Evolutionary conservation across 2,888 invertebrate species (phyloP), one percentile per base, ranked within the genome.

Genomic region (Electrophaes corylata): DNA sequence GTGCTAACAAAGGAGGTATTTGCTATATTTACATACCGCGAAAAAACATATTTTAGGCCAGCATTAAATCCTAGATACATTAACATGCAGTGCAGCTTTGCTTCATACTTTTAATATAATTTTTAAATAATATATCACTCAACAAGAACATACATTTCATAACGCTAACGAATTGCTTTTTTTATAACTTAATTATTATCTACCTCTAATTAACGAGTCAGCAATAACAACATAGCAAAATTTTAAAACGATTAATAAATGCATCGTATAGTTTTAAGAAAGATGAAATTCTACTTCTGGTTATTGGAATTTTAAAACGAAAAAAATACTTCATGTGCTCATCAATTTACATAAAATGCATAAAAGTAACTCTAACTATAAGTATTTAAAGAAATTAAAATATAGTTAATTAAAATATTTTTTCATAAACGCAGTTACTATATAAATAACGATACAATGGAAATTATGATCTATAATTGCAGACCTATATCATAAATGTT

Each of bases 201-300:
- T 57, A 59, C 19, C 41, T 58, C 8, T 29, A 29, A 29, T 29
- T 29, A 23, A 55, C 39, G 49, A 56, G 49, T 54, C 19, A 44
- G 51, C 44, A 62, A 41, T 29, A 41, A 55, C 18, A 52, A 45
- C 40, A 23, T 6, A 50, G 16, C 4, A 37, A 18, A 26, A 23
- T 20, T 53, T 49, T 26, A 41, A 35, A 49, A 29, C 48, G 12
- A 58, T 23, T 39, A 46, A 29, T 58, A 58, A 58, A 58, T 58
- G 58, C 53, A 54, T 41, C 58, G 6, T 45, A 41, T 47, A 43
- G n/a, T 40, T 5, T 51, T 8, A 6, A 10, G 19, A 46, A 46
- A 6, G 18, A 18, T 3, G 4, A 20, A 43, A 23, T 43, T 16
- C 43, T 23, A 8, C 14, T 37, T 10, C 8, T 31, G 31, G 20